Evolutionary conservation across 2,113 vertebrate species (phyloP).

Genomic region (Notarius quadriscutis): DNA sequence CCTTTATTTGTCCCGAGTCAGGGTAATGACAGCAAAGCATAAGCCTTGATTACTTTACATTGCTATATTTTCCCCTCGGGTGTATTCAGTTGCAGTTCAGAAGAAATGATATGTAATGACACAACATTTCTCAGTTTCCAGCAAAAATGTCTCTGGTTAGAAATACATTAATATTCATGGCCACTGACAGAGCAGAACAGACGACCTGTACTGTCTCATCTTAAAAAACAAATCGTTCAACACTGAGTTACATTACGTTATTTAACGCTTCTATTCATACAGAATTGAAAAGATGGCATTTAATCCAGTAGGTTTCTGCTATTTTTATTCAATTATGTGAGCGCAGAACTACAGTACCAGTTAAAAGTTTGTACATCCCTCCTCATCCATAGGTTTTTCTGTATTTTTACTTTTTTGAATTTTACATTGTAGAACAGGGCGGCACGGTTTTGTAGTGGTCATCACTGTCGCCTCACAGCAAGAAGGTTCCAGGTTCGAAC

Average conservation of each 20-base stretch:
- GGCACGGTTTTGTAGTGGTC: no score
- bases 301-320: background rate
- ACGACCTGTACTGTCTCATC: background rate
- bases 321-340: background rate
- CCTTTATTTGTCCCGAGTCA: background rate
- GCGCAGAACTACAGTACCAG: background rate
- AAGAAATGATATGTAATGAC: background rate
- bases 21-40: background rate
- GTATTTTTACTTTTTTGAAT: no score
- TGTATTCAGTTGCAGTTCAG: background rate
- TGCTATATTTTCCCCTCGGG: background rate
- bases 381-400: no score
- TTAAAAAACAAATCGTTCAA: background rate
- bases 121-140: background rate
- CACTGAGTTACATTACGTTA: background rate
- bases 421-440: no score
- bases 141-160: background rate
- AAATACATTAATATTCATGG: background rate
- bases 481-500: no score
- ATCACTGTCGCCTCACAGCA: no score
- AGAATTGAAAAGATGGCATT: background rate
- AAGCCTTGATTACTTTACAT: background rate
- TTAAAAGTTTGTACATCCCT: no score
- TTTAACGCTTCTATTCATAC: background rate
- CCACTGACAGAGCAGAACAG: no score